phyloP scores from a whole-genome alignment of 2,797 vertebrate genomes.

The Sphenodon punctatus region DNA sequence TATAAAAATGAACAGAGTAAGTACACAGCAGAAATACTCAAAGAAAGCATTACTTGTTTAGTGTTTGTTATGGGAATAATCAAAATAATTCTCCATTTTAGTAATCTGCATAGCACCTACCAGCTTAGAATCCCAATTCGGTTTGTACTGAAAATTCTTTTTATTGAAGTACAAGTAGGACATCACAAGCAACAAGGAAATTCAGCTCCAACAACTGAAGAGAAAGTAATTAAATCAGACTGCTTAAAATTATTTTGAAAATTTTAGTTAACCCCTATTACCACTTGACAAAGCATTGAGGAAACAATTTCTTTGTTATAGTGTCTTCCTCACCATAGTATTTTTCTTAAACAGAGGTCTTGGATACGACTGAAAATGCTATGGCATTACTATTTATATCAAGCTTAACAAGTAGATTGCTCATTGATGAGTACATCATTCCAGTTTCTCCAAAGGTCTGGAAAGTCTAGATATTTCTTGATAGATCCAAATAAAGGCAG shows the following conservation, averaged over 20 bases:
- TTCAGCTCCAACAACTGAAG: rapidly evolving
- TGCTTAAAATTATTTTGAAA: neutral
- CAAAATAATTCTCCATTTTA: rapidly evolving
- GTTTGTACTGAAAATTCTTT: neutral
- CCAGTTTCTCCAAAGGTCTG: no score
- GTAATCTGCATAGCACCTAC: rapidly evolving
- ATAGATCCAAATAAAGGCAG: neutral
- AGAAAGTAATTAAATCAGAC: neutral
- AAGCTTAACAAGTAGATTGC: no score
- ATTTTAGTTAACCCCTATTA: rapidly evolving
- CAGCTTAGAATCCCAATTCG: rapidly evolving
- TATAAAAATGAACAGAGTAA: conserved; percentile 92
- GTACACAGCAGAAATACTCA: conserved; percentile 9
- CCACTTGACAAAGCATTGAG: rapidly evolving
- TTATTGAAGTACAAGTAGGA: rapidly evolving
- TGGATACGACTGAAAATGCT: neutral
- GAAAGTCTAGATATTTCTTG: no score
- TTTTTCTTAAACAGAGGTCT: neutral
- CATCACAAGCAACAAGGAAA: neutral
- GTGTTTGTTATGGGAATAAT: neutral
- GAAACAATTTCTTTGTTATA: neutral
- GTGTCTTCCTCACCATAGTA: rapidly evolving
- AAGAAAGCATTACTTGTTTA: neutral
- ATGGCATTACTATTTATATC: neutral
- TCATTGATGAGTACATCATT: no score